Evolutionary conservation across 1,140 invertebrate species (phyloP).

Genomic region (Zaprionus davidi): DNA sequence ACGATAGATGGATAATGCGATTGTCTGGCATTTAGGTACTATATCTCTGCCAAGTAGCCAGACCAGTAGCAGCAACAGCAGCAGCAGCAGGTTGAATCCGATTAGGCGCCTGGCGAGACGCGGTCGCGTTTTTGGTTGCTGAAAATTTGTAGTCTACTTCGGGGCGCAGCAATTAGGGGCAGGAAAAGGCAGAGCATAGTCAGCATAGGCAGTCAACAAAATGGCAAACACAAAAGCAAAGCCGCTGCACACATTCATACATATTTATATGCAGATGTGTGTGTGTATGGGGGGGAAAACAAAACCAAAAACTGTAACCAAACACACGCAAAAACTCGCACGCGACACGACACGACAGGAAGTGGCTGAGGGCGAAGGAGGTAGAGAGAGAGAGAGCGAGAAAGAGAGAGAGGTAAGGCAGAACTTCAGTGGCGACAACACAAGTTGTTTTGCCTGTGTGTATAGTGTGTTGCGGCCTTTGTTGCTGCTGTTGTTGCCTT

Average conservation of each 20-base stretch:
- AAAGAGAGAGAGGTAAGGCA: slow-evolving; percentile 11
- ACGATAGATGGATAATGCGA: slow-evolving; percentile 32
- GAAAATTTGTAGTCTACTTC: slow-evolving; percentile 48
- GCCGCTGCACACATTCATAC: slow-evolving; percentile 2
- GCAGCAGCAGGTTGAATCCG: slow-evolving; percentile 32
- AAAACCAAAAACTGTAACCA: slow-evolving; percentile 49
- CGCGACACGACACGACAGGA: slow-evolving; percentile 52
- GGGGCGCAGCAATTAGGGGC: slow-evolving; percentile 40
- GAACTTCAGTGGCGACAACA: slow-evolving; percentile 46
- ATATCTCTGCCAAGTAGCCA: slow-evolving; percentile 1
- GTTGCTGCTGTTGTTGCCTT: slow-evolving; percentile 6
- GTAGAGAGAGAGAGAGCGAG: neutral
- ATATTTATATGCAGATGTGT: neutral
- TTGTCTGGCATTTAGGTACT: slow-evolving; percentile 17
- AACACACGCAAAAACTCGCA: slow-evolving; percentile 51
- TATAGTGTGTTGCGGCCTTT: neutral
- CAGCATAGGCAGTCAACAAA: slow-evolving; percentile 28
- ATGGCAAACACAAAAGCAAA: slow-evolving; percentile 39
- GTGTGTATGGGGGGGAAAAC: neutral
- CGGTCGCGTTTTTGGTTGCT: slow-evolving; percentile 21
- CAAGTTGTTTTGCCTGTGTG: slow-evolving; percentile 46
- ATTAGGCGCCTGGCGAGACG: slow-evolving; percentile 22
- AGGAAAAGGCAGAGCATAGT: slow-evolving; percentile 8
- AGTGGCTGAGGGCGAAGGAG: slow-evolving; percentile 16
- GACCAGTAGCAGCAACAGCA: neutral